Evolutionary conservation across 2,888 invertebrate species (phyloP), one percentile per base, ranked within the genome.

Genomic region (Macaria liturata): DNA sequence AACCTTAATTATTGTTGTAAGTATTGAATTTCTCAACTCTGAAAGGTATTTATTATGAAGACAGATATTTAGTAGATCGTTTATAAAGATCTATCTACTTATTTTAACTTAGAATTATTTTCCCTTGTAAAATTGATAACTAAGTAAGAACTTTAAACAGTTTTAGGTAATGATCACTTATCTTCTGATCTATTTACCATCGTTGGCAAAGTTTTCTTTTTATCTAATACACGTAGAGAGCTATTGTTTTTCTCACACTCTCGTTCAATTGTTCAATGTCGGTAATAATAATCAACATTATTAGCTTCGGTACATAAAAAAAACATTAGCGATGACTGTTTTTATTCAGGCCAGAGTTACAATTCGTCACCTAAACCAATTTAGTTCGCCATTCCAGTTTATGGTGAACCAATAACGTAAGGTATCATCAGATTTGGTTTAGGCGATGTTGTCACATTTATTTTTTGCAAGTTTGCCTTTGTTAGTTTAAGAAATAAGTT

Each of bases 401-500:
- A 72, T 74, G 67, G 69, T 59, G 68, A 53, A 64, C 55, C 61
- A 61, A 64, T 76, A 75, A 76, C 76, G 76, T 72, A 73, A 75
- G 61, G 54, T 48, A 32, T 51, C 63, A 58, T 63, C 44, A 50
- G 30, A 46, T 39, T 46, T 6, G 37, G 34, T 34, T 62, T 3
- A 9, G 44, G 32, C 46, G 55, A 61, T 65, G 66, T 61, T 67
- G 72, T 66, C 67, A 67, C 43, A 42, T 39, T 37, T 50, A 53
- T 49, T 49, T 42, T 59, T n/a, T 46, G 34, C 40, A 42, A 34
- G 40, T 53, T 37, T 39, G 20, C 34, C 34, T 37, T 37, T 37
- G 34, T 37, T 2, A 20, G 20, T 20, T 20, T 37, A 37, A 1
- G 34, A 37, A 37, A 37, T 37, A 37, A 37, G 34, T 20, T 20